These are phyloP conservation scores for Galbula dea DNA, from an alignment of 2,113 vertebrate species.

Conservation along the genomic window DNA sequence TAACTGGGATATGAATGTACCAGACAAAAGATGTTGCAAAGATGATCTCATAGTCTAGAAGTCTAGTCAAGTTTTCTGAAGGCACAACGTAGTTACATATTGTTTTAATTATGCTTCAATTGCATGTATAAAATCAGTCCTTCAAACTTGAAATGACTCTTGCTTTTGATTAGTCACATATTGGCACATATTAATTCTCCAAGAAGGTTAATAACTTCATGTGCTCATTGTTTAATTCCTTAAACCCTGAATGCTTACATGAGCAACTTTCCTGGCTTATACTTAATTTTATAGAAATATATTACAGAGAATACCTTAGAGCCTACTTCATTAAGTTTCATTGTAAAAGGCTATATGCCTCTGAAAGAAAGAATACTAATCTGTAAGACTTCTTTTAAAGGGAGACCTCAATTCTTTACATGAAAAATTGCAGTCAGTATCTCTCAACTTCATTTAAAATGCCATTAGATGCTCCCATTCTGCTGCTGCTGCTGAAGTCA, in stretches of 20 bases:
- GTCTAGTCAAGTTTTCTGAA: background rate
- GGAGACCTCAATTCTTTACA: background rate
- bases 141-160: background rate
- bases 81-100: background rate
- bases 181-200: background rate
- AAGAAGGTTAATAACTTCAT: background rate
- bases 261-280: background rate
- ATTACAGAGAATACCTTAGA: conserved; percentile 8
- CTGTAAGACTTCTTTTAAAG: background rate
- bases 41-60: background rate
- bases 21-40: background rate
- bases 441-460: background rate
- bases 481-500: background rate
- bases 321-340: background rate
- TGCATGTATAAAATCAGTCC: background rate
- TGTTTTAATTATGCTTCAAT: background rate
- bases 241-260: conserved; percentile 15
- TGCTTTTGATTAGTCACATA: background rate
- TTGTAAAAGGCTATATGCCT: background rate
- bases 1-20: background rate
- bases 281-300: conserved; percentile 10
- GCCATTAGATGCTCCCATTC: background rate
- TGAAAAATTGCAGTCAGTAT: background rate
- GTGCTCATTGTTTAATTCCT: conserved; percentile 4
- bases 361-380: background rate